A percentile compares a stretch with the other conserved stretches of the same genome.
phyloP scores from a whole-genome alignment of 2,113 vertebrate species.

The Hypanus sabinus region DNA sequence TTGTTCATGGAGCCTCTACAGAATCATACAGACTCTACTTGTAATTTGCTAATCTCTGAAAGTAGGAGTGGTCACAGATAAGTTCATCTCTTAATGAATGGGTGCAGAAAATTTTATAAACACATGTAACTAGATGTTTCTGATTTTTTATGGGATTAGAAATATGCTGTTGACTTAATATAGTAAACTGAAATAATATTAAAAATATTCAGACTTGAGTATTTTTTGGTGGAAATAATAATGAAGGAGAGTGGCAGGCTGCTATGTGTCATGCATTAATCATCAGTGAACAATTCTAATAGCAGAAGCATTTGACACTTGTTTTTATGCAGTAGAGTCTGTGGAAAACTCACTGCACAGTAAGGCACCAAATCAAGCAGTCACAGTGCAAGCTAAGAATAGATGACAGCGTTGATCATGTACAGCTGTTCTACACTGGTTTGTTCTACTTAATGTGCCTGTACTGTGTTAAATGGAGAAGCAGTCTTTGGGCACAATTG shows the following conservation, averaged over 20 bases:
- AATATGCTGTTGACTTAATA: neutral
- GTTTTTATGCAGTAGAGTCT: neutral
- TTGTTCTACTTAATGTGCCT: neutral
- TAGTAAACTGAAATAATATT: neutral
- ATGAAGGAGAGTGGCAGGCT: neutral
- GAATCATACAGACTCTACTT: neutral
- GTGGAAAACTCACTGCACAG: too few relatives aligned
- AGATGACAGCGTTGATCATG: neutral
- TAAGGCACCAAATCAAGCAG: neutral
- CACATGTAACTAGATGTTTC: neutral
- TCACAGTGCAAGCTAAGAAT: neutral
- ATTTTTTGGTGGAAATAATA: neutral
- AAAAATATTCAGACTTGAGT: neutral
- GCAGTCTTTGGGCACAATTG: neutral
- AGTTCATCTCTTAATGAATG: neutral
- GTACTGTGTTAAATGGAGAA: neutral
- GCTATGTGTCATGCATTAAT: conserved; percentile 1
- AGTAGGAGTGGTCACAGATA: neutral
- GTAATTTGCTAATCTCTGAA: neutral
- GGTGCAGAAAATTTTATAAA: neutral
- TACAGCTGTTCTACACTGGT: neutral
- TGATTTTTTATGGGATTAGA: neutral
- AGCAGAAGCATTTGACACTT: neutral
- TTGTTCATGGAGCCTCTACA: neutral
- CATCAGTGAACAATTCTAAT: neutral